Conservation (phyloP, 2,888 invertebrate genomes). For the Caradrina clavipalpis region DNA sequence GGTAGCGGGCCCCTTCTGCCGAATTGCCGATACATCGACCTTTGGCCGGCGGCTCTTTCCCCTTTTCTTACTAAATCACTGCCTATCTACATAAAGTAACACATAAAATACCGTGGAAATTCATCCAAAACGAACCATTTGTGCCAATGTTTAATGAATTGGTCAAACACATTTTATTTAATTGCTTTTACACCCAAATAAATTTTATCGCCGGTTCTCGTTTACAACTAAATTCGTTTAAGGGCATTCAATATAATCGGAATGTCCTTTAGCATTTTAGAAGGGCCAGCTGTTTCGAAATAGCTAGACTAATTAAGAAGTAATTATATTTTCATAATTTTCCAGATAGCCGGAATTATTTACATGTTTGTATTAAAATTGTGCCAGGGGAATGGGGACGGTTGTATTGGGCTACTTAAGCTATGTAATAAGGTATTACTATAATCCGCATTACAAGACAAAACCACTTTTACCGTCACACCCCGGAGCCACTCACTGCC, state of each 20-base stretch:
- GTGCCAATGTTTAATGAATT: constrained; percentile 56
- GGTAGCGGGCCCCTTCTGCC: constrained; percentile 46
- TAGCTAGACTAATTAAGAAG: constrained; percentile 43
- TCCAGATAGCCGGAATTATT: constrained; percentile 26
- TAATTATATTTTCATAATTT: constrained; percentile 41
- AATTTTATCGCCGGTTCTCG: constrained; percentile 26
- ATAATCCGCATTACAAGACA: background rate
- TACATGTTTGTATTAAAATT: constrained; percentile 17
- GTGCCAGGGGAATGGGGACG: constrained; percentile 4
- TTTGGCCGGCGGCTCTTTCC: constrained; percentile 42
- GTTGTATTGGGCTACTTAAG: background rate
- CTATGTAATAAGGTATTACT: constrained; percentile 1
- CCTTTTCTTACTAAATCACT: constrained; percentile 59
- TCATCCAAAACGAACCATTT: constrained; percentile 47
- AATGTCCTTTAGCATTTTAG: constrained; percentile 28
- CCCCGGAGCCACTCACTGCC: background rate
- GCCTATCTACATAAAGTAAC: constrained; percentile 56
- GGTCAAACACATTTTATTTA: constrained; percentile 54
- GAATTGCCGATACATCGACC: constrained; percentile 57
- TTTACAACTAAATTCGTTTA: constrained; percentile 43
- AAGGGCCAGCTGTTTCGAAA: constrained; percentile 13
- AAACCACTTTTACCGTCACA: background rate
- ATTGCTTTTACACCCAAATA: constrained; percentile 51
- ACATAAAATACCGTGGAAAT: constrained; percentile 43
- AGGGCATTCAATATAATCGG: constrained; percentile 37